Evolutionary conservation across 2,797 vertebrate genomes (phyloP).

Genomic region (Taeniopygia guttata): DNA sequence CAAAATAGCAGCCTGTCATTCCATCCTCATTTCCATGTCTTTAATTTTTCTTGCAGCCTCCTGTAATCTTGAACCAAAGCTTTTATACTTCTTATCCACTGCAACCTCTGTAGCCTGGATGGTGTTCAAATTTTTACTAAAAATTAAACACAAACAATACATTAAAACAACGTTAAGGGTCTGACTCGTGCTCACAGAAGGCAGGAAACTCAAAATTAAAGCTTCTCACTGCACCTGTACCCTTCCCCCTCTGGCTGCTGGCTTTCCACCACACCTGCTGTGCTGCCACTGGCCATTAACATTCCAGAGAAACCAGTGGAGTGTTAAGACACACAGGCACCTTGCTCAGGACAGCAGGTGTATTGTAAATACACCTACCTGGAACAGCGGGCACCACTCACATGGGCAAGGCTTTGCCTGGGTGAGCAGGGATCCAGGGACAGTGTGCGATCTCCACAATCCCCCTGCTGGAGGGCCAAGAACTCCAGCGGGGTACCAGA

Average conservation of each 20-base stretch:
- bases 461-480: background rate
- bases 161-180: conserved; percentile 68
- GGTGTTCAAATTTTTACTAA: conserved; percentile 77
- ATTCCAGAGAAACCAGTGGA: background rate
- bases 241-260: background rate
- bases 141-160: conserved; percentile 80
- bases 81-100: conserved; percentile 73
- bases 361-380: background rate
- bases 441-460: background rate
- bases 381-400: background rate
- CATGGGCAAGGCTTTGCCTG: background rate
- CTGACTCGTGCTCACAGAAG: conserved; percentile 26
- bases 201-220: conserved; percentile 14
- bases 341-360: background rate
- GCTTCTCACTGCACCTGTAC: conserved; percentile 25
- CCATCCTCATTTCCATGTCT: conserved; percentile 74
- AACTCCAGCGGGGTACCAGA: background rate
- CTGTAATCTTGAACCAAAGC: conserved; percentile 75
- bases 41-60: conserved; percentile 68
- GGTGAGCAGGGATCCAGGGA: background rate
- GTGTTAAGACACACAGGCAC: background rate
- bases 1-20: conserved; percentile 74
- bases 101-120: conserved; percentile 73
- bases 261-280: conserved; percentile 9
- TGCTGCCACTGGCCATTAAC: background rate